Percentiles rank a stretch among this genome's conserved stretches.
These are phyloP conservation scores for Zaprionus tsacasi DNA, from an alignment of 1,140 invertebrate genomes.

Conservation along the genomic window DNA sequence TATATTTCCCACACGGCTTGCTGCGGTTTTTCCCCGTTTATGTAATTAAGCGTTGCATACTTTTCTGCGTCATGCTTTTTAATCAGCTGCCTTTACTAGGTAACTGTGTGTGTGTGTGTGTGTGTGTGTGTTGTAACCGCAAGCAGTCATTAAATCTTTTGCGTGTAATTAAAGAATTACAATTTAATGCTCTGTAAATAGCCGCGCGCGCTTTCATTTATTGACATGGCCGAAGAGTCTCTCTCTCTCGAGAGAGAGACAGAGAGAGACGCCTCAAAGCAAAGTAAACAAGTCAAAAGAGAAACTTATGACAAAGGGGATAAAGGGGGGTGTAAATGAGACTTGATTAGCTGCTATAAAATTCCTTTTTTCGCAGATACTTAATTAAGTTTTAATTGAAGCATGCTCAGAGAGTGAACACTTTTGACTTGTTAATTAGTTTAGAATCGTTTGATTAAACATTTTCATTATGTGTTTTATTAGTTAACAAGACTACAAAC, in stretches of 20 bases:
- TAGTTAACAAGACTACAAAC: background rate
- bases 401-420: background rate
- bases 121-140: slow-evolving; percentile 65
- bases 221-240: slow-evolving; percentile 51
- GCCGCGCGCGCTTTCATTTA: slow-evolving; percentile 56
- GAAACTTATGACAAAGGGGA: background rate
- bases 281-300: slow-evolving; percentile 13
- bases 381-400: background rate
- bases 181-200: slow-evolving; percentile 74
- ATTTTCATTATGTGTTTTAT: background rate
- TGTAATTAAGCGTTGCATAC: slow-evolving; percentile 75
- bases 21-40: slow-evolving; percentile 48
- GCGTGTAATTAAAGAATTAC: slow-evolving; percentile 80
- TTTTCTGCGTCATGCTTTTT: slow-evolving; percentile 52
- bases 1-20: slow-evolving; percentile 19
- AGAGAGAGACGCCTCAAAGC: slow-evolving; percentile 8
- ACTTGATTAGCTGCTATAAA: slow-evolving; percentile 9
- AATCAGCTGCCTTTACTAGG: slow-evolving; percentile 45
- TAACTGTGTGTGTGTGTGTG: background rate
- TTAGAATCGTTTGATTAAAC: background rate
- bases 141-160: slow-evolving; percentile 78
- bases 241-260: slow-evolving; percentile 2
- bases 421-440: background rate
- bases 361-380: background rate
- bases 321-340: background rate